Conservation (phyloP, 1,140 invertebrate genomes). For the Bombus pascuorum region DNA sequence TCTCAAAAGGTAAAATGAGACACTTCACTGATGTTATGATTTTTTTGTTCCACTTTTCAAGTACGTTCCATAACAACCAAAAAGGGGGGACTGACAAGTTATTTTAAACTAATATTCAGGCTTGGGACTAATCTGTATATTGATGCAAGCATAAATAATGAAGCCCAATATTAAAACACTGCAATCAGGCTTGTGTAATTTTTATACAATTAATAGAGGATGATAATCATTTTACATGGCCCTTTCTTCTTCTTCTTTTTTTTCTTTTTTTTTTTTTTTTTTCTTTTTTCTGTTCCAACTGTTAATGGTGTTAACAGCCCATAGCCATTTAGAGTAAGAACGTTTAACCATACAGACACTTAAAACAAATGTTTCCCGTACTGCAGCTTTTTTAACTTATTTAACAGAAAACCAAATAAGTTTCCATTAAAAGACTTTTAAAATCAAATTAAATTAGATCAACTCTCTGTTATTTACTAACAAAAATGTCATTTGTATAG, state of each 20-base stretch:
- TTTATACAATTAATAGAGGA: conserved; percentile 35
- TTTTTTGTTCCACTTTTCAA: conserved; percentile 10
- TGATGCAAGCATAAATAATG: conserved; percentile 19
- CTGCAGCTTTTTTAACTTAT: not conserved
- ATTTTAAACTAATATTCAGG: conserved; percentile 11
- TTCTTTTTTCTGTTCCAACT: not conserved
- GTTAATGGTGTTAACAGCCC: not conserved
- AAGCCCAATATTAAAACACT: conserved; percentile 48
- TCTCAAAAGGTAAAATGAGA: conserved; percentile 33
- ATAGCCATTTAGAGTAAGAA: not conserved
- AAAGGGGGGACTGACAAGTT: conserved; percentile 3
- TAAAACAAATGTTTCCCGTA: not conserved
- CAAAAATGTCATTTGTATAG: conserved; percentile 24
- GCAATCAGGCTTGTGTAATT: conserved; percentile 16
- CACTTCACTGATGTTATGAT: conserved; percentile 6
- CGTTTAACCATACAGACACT: conserved; percentile 24
- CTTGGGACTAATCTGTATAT: not conserved
- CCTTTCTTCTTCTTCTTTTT: no score
- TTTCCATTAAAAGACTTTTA: conserved; percentile 11
- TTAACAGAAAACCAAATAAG: conserved; percentile 18
- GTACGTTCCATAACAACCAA: not conserved
- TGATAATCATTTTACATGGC: conserved; percentile 22
- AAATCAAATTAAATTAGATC: conserved; percentile 20
- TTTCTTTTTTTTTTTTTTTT: not conserved
- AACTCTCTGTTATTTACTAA: conserved; percentile 11